Base-by-base conservation (phyloP, 30 jellyfish, hydroid and myxozoan genomes). In the Aurelia coerulea region DNA sequence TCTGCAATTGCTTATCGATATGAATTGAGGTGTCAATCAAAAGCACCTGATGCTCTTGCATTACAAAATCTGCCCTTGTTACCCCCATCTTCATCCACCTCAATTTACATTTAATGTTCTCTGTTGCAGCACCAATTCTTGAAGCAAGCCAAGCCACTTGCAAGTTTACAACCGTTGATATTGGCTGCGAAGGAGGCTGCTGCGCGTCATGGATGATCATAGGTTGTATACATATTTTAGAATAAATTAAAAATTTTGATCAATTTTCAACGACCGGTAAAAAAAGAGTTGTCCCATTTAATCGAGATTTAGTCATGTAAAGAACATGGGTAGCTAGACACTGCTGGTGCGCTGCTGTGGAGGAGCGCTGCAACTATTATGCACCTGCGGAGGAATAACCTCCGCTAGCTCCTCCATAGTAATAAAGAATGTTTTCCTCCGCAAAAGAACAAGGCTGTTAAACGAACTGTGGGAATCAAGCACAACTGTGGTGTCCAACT, bases 121-220 rank as follows among this genome's bases (percentile, higher is more conserved):
- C 35, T 64, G 80, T 92, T 84, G 13, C 50, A 96, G 99, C 99
- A 96, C 85, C 97, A 97, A 39, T 96, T 96, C 90, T 67, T 96
- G 88, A 79, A 84, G 64, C 97, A 92, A 80, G 97, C 99, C 81
- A 96, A 96, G 83, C 99, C 99, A 0, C 88, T 96, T 33, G 97
- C 99, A 46, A 95, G 99, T 74, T 78, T 95, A 52, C 99, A 95
- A 84, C 99, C 99, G 42, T 72, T 95, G 89, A 95, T 95, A 35
- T 67, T 95, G 88, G 99, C 99, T 54, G 99, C 99, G 81, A 95
- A 95, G 88, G 99, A 95, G 93, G 99, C 99, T 17, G 96, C 99
- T 49, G 98, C 98, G 13, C 89, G 99, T 32, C 99, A 95, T 65
- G 99, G 99, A 66, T 94, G 84, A 76, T 33, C 12, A 75, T 46